phyloP scores from a whole-genome alignment of 2,888 invertebrate species.

The Perdita meconis region DNA sequence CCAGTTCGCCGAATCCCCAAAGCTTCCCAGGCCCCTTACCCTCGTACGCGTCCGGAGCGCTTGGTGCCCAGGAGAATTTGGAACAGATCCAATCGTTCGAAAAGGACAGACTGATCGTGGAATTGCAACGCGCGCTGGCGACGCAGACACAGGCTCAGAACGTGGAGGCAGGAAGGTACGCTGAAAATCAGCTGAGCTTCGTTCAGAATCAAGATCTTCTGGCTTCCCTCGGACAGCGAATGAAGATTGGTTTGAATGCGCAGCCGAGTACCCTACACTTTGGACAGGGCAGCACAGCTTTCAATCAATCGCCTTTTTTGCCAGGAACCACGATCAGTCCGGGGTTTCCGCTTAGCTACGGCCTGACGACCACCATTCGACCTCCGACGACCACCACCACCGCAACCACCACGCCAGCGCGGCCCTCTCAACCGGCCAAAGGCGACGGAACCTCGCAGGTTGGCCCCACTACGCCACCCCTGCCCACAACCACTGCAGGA shows the following conservation, averaged over 20 bases:
- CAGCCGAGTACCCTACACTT: constrained; percentile 49
- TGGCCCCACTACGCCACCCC: constrained; percentile 55
- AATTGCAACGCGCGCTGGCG: constrained; percentile 75
- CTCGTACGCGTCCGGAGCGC: constrained; percentile 78
- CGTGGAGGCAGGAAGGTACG: constrained; percentile 67
- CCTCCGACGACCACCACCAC: constrained; percentile 41
- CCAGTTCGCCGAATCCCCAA: constrained; percentile 46
- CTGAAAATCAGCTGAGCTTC: constrained; percentile 72
- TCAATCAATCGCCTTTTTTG: constrained; percentile 68
- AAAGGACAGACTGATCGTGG: constrained; percentile 78
- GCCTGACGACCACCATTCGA: constrained; percentile 57
- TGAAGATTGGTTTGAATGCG: constrained; percentile 55
- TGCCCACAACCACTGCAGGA: constrained; percentile 44
- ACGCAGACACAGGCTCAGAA: constrained; percentile 65
- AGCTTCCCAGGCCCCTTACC: constrained; percentile 70
- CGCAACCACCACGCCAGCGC: constrained; percentile 54
- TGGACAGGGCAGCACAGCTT: constrained; percentile 52
- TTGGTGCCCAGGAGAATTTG: constrained; percentile 72
- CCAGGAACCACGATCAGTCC: constrained; percentile 66
- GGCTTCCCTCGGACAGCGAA: constrained; percentile 62
- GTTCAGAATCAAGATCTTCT: constrained; percentile 67
- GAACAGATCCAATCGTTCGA: constrained; percentile 77
- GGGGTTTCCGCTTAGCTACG: constrained; percentile 69
- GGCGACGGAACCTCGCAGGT: constrained; percentile 65
- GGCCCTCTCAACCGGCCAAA: constrained; percentile 53